These are phyloP conservation scores for Paramormyrops hopkinsi DNA, from an alignment of 2,797 vertebrate genomes.

Conservation along the genomic window DNA sequence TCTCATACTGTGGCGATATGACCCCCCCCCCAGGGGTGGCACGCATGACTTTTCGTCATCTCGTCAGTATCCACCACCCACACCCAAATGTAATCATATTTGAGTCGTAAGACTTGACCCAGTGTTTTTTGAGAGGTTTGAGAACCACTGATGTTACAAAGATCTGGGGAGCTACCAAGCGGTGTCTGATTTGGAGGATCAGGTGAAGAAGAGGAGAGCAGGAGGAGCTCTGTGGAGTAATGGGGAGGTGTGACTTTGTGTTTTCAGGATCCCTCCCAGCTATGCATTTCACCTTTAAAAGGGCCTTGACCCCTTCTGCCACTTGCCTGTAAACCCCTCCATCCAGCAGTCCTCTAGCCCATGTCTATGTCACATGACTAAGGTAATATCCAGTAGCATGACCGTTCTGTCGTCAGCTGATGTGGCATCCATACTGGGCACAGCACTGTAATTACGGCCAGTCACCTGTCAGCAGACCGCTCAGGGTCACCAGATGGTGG, in stretches of 20 bases:
- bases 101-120: neutral
- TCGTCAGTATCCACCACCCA: neutral
- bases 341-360: neutral
- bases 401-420: neutral
- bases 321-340: neutral
- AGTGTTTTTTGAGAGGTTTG: neutral
- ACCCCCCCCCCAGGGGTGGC: neutral
- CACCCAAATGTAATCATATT: neutral
- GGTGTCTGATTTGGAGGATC: neutral
- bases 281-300: neutral
- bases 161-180: neutral
- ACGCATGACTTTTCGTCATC: neutral
- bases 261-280: neutral
- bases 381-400: neutral
- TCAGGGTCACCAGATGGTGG: neutral
- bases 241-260: neutral
- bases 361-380: neutral
- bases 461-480: neutral
- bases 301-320: neutral
- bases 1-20: neutral
- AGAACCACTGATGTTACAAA: neutral
- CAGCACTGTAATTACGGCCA: neutral
- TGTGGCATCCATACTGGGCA: neutral
- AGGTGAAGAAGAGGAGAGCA: neutral
- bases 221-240: neutral